phyloP scores from a whole-genome alignment of 2,113 vertebrate genomes.

The Tiliqua scincoides region DNA sequence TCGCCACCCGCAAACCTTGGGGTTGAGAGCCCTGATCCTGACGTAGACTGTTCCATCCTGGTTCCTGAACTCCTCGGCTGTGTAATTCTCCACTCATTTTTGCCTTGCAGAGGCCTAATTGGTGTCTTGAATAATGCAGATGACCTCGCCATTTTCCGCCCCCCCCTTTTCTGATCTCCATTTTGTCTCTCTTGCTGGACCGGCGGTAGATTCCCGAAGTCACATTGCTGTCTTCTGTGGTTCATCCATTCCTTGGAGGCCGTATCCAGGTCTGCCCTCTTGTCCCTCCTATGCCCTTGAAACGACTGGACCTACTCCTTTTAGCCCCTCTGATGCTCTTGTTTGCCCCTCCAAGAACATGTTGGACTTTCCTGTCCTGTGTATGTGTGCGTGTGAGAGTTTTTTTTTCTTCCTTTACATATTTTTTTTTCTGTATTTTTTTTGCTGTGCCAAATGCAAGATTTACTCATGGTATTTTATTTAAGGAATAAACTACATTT shows the following conservation, averaged over 20 bases:
- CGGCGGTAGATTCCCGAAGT: too few species aligned
- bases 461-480: slow-evolving; percentile 17
- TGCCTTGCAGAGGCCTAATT: too few species aligned
- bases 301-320: neutral
- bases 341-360: too few species aligned
- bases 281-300: neutral
- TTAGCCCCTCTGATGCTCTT: neutral
- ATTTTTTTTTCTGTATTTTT: neutral
- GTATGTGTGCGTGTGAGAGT: neutral
- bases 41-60: slow-evolving; percentile 47
- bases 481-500: slow-evolving; percentile 32
- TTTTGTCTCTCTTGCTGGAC: too few species aligned
- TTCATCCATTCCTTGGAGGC: neutral
- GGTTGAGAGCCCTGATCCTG: neutral
- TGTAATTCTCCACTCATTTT: too few species aligned
- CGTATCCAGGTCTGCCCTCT: accelerated
- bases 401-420: too few species aligned
- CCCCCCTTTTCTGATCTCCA: neutral
- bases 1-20: too few species aligned
- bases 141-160: too few species aligned
- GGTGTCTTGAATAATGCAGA: too few species aligned
- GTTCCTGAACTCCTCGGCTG: neutral
- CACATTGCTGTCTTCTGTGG: too few species aligned
- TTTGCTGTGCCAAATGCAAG: slow-evolving; percentile 29
- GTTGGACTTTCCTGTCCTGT: neutral